Evolutionary conservation across 1,140 invertebrate genomes (phyloP).

Genomic region (Dendrolimus punctatus): DNA sequence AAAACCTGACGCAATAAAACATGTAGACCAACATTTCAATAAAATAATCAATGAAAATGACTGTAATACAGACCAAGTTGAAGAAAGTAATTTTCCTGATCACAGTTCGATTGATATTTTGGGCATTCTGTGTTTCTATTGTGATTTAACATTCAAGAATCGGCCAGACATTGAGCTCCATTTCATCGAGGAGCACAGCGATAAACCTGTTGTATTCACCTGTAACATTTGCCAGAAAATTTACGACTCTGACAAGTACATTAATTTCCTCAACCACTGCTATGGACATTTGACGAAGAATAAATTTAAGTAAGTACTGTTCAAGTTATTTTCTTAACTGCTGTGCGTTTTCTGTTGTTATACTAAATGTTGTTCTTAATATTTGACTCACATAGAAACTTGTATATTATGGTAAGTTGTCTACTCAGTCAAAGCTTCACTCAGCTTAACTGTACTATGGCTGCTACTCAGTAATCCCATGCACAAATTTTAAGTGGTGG

Average conservation of each 20-base stretch:
- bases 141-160: constrained; percentile 33
- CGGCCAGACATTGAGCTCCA: constrained; percentile 48
- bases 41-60: constrained; percentile 15
- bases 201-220: constrained; percentile 39
- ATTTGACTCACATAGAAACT: too few species aligned
- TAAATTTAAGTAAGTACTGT: constrained; percentile 46
- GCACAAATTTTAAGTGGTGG: too few species aligned
- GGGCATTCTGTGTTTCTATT: constrained; percentile 44
- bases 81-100: constrained; percentile 17
- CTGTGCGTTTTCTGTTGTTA: neutral
- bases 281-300: constrained; percentile 44
- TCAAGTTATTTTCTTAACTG: neutral
- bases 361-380: constrained; percentile 1
- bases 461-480: too few species aligned
- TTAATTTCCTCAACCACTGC: constrained; percentile 40
- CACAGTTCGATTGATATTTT: constrained; percentile 45
- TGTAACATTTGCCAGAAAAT: constrained; percentile 47
- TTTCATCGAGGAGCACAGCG: constrained; percentile 36
- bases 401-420: too few species aligned
- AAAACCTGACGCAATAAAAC: constrained; percentile 31
- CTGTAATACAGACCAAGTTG: constrained; percentile 8
- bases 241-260: constrained; percentile 41
- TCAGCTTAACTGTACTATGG: too few species aligned
- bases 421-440: too few species aligned
- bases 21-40: constrained; percentile 48